Percentiles rank a stretch among this genome's conserved stretches.
Evolutionary conservation across 2,888 invertebrate genomes (phyloP).

Genomic region (Altica lythri): DNA sequence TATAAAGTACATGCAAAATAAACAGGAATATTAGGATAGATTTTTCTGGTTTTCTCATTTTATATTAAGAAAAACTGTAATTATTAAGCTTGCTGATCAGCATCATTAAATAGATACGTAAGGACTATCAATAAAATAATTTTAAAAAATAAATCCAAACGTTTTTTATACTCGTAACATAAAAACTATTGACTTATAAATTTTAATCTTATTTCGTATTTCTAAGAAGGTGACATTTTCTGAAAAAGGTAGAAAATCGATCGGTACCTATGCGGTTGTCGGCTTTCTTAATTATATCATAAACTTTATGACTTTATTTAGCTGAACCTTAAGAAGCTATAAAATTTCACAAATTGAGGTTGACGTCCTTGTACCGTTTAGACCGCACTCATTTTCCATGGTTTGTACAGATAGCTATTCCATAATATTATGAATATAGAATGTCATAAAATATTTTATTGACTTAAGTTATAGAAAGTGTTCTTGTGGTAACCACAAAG

Average conservation of each 20-base stretch:
- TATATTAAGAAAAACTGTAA: too few species aligned
- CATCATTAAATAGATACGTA: too few species aligned
- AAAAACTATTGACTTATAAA: too few species aligned
- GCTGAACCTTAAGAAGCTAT: conserved; percentile 24
- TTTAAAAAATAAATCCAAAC: too few species aligned
- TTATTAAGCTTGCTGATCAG: too few species aligned
- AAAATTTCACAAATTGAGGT: conserved; percentile 28
- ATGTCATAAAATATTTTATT: conserved; percentile 17
- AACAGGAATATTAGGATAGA: too few species aligned
- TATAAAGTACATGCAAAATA: too few species aligned
- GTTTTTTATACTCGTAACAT: too few species aligned
- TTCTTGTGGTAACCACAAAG: conserved; percentile 8
- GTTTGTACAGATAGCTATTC: conserved; percentile 14
- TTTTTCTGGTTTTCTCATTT: too few species aligned
- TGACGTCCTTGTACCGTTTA: conserved; percentile 26
- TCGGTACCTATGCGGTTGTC: conserved; percentile 19
- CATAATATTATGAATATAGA: conserved; percentile 16
- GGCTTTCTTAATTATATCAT: conserved; percentile 23
- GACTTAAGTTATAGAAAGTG: conserved; percentile 1
- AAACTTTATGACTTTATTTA: conserved; percentile 26
- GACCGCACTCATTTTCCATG: conserved; percentile 23
- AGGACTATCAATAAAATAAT: too few species aligned
- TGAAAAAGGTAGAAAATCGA: conserved; percentile 15
- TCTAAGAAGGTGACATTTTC: conserved; percentile 13
- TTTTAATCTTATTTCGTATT: background rate